Evolutionary conservation across 2,113 vertebrate genomes (phyloP), one percentile per base, ranked within the genome.

Genomic region (Nanorana parkeri): DNA sequence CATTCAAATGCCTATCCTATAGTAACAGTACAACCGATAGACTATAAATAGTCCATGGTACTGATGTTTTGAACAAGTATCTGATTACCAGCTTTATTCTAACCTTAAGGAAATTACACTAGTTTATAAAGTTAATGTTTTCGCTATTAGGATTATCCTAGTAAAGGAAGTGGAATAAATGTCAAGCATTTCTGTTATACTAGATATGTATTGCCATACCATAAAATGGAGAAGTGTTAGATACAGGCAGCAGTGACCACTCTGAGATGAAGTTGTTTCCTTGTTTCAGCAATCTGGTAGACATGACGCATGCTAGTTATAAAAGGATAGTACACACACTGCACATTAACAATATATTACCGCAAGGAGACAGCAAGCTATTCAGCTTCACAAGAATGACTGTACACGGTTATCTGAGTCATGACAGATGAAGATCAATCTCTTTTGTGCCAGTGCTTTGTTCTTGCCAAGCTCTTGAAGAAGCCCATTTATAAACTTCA

Each of bases 261-360:
- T 69, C 41, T 41, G 32, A 51, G n/a, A 32, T 69, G 8, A 47
- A 69, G 68, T 69, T 69, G 68, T 69, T 69, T 69, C 51, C 68
- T 21, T 21, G 68, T 51, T 47, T 51, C 20, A 47, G 41, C 23
- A 51, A 36, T 69, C 15, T 68, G 51, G 21, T 56, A 73, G 69
- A 24, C 23, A 15, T 29, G 54, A 73, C 69, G 55, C 51, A 73
- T 73, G 26, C 69, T 56, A 32, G 69, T 73, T 73, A 29, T 72
- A 51, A 72, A 72, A 73, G 52, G 17, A 73, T 73, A 55, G 69
- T 20, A 55, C 69, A 73, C 24, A 61, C 69, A 56, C 17, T 56
- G 52, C 69, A 73, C 69, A 73, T 23, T 69, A 69, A 69, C 69
- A 73, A 73, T 73, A 73, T 28, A 73, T 73, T 73, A 73, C 26